These are phyloP conservation scores for Crepidodera aurea DNA, from an alignment of 2,888 invertebrate species.

Conservation along the genomic window DNA sequence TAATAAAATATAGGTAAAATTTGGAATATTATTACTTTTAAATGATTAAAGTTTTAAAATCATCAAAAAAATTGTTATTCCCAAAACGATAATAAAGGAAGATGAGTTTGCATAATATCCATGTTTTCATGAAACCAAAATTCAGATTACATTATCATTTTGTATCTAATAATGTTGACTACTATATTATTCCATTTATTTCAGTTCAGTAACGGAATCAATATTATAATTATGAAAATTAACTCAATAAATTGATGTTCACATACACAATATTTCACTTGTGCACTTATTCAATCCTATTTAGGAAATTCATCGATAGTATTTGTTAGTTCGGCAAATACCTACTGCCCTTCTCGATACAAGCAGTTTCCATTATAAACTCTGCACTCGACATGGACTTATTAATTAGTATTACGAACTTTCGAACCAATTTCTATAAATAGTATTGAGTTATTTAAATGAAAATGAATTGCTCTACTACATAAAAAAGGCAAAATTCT, in stretches of 20 bases:
- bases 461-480: no score
- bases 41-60: no score
- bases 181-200: conserved; percentile 17
- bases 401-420: no score
- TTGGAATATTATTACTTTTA: no score
- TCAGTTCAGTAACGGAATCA: conserved; percentile 7
- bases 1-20: no score
- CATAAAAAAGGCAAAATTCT: no score
- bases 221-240: conserved; percentile 30
- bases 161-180: conserved; percentile 4
- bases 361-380: no score
- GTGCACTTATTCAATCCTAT: conserved; percentile 1
- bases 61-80: conserved; percentile 4
- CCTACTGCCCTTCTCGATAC: no score
- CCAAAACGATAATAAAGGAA: neutral
- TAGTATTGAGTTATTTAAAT: no score
- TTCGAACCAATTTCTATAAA: no score
- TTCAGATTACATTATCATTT: conserved; percentile 4
- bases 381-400: no score
- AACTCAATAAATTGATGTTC: conserved; percentile 19
- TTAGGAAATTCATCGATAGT: neutral
- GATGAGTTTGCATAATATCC: neutral
- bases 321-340: neutral
- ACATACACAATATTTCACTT: neutral
- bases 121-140: conserved; percentile 11